A percentile compares a stretch with the other conserved stretches of the same genome.
Evolutionary conservation across 1,140 invertebrate species (phyloP).

Genomic region (Bombus superbus): DNA sequence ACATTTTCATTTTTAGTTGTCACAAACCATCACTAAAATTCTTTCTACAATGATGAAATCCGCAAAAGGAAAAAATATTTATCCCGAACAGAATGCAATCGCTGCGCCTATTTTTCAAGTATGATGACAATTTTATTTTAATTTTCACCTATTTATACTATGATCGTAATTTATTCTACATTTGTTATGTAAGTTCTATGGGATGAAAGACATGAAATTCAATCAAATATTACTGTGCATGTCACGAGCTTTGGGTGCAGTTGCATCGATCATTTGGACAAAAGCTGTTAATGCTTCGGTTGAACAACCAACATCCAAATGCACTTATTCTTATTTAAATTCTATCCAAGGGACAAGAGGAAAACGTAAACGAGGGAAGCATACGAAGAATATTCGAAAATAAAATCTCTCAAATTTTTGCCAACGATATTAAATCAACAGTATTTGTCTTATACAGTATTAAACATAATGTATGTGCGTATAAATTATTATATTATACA

Average conservation of each 20-base stretch:
- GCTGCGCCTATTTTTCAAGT: slow-evolving; percentile 71
- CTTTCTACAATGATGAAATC: slow-evolving; percentile 56
- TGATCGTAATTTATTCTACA: background rate
- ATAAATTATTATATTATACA: background rate
- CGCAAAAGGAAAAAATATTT: slow-evolving; percentile 53
- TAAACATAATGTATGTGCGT: background rate
- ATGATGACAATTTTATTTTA: background rate
- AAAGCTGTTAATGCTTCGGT: slow-evolving; percentile 66
- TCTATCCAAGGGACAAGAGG: slow-evolving; percentile 13
- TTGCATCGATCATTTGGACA: slow-evolving; percentile 75
- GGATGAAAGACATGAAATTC: slow-evolving; percentile 72
- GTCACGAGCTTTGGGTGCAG: slow-evolving; percentile 69
- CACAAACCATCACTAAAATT: slow-evolving; percentile 64
- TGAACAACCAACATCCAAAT: slow-evolving; percentile 69
- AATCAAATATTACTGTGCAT: slow-evolving; percentile 74
- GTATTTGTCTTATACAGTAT: background rate
- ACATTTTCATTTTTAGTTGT: slow-evolving; percentile 55
- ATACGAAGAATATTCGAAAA: slow-evolving; percentile 16
- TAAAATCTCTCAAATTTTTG: background rate
- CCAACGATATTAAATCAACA: background rate
- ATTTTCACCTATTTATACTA: background rate
- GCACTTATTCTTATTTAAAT: slow-evolving; percentile 68
- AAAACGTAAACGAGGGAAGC: slow-evolving; percentile 31
- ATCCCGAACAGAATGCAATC: slow-evolving; percentile 66
- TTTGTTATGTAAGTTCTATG: slow-evolving; percentile 63